Conservation (phyloP, 2,113 vertebrate genomes). For the Tetraodon nigroviridis region DNA sequence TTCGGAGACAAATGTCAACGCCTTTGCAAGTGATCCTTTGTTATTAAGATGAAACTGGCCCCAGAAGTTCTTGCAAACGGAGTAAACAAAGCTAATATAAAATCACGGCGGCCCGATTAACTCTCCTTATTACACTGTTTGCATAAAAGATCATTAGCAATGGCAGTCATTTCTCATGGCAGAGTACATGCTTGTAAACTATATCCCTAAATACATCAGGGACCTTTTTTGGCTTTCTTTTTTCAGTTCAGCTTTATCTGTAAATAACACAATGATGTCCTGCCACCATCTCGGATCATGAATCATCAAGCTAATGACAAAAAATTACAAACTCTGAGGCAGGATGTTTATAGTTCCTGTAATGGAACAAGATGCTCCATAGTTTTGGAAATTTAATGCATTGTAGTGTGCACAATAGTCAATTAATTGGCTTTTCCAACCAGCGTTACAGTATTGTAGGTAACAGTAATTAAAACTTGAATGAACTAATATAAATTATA, state of each 20-base stretch:
- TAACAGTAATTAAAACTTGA: too few species aligned
- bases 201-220: slow-evolving; percentile 4
- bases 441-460: too few species aligned
- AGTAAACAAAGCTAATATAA: slow-evolving; percentile 66
- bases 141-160: slow-evolving; percentile 58
- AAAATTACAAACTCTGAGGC: background rate
- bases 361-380: background rate
- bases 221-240: slow-evolving; percentile 7
- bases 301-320: slow-evolving; percentile 1
- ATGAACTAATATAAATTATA: background rate
- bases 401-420: too few species aligned
- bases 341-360: background rate
- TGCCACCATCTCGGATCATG: background rate
- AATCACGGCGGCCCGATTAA: slow-evolving; percentile 54
- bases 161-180: slow-evolving; percentile 55
- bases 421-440: background rate
- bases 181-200: slow-evolving; percentile 28
- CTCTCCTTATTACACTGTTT: slow-evolving; percentile 61
- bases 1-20: slow-evolving; percentile 42
- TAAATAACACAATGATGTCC: background rate
- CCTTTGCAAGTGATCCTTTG: slow-evolving; percentile 47
- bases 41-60: slow-evolving; percentile 65
- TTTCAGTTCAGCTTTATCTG: background rate
- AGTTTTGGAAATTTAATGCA: background rate
- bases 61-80: slow-evolving; percentile 50